phyloP scores from a whole-genome alignment of 2,113 vertebrate species.

The Clarias macrocephalus region DNA sequence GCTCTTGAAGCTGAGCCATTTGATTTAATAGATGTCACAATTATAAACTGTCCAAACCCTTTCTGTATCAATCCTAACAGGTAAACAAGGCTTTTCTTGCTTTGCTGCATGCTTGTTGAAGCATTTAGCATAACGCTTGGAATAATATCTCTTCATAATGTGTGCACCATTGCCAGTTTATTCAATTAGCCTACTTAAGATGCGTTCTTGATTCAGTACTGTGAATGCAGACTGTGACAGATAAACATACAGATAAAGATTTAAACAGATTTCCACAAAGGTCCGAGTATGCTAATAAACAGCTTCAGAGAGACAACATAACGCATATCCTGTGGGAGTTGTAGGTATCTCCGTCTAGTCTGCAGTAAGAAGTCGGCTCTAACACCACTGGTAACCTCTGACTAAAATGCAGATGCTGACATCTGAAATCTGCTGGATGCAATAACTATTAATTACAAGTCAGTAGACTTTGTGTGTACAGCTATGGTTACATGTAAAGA shows the following conservation, averaged over 20 bases:
- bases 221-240: conserved; percentile 70
- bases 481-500: conserved; percentile 6
- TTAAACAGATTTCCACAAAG: conserved; percentile 77
- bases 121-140: conserved; percentile 60
- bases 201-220: conserved; percentile 69
- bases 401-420: conserved; percentile 58
- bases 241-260: conserved; percentile 63
- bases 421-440: conserved; percentile 65
- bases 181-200: conserved; percentile 74
- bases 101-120: conserved; percentile 36
- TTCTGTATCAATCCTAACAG: conserved; percentile 67
- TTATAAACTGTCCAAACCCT: conserved; percentile 59
- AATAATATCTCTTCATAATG: background rate
- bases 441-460: conserved; percentile 46
- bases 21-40: conserved; percentile 64
- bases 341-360: conserved; percentile 52
- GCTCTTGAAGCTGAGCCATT: conserved; percentile 47
- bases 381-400: conserved; percentile 68
- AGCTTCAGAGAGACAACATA: conserved; percentile 62
- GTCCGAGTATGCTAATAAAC: conserved; percentile 73
- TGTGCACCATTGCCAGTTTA: conserved; percentile 57
- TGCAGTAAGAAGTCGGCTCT: conserved; percentile 60
- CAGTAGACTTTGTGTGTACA: conserved; percentile 29
- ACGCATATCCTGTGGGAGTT: background rate
- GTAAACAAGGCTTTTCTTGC: conserved; percentile 64